Evolutionary conservation across 2,113 vertebrate species (phyloP).

Genomic region (Amblyopsis rosae): DNA sequence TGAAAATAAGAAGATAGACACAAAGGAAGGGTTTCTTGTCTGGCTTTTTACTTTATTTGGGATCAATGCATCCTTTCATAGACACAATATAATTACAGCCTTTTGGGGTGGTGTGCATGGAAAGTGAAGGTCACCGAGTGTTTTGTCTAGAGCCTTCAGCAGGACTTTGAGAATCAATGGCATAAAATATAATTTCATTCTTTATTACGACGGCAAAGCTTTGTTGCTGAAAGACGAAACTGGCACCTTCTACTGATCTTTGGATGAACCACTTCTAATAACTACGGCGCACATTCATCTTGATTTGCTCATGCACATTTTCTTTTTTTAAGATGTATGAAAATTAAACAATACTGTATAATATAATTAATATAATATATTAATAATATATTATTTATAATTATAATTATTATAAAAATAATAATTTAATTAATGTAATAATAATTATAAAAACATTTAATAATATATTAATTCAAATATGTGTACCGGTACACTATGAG

Average conservation of each 20-base stretch:
- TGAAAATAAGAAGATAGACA: constrained; percentile 25
- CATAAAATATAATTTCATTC: neutral
- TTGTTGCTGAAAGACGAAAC: neutral
- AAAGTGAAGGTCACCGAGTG: constrained; percentile 47
- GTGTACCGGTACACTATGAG: no score
- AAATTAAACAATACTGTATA: no score
- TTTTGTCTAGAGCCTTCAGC: constrained; percentile 21
- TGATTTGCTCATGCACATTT: no score
- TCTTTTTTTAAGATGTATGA: no score
- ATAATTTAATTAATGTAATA: no score
- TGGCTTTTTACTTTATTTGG: constrained; percentile 37
- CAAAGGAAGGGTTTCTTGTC: constrained; percentile 55
- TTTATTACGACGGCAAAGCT: neutral
- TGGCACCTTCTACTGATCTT: neutral
- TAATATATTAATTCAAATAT: no score
- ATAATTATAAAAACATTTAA: no score
- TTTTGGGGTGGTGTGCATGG: constrained; percentile 28
- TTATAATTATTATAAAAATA: no score
- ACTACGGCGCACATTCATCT: no score
- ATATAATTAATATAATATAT: no score
- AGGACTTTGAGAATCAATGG: constrained; percentile 21
- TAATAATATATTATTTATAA: no score
- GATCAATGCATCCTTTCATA: constrained; percentile 65
- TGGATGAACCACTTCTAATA: no score
- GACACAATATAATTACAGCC: constrained; percentile 41